A percentile compares a stretch with the other conserved stretches of the same genome.
phyloP scores from a whole-genome alignment of 2,888 invertebrate genomes.

The Chorisops tibialis region DNA sequence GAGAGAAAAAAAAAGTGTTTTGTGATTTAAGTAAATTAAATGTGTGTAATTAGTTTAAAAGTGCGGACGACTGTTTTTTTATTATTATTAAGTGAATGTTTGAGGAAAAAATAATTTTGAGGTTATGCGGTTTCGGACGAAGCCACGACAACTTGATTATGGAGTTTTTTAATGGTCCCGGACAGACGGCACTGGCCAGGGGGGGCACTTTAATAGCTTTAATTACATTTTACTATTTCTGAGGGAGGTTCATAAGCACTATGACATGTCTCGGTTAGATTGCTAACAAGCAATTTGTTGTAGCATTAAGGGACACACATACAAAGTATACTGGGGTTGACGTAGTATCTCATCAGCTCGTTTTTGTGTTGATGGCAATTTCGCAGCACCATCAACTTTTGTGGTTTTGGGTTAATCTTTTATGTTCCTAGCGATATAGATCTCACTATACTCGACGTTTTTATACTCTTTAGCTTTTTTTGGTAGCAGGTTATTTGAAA shows the following conservation, averaged over 20 bases:
- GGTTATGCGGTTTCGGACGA: neutral
- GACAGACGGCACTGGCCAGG: neutral
- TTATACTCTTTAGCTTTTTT: no score
- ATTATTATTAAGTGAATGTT: neutral
- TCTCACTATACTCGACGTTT: neutral
- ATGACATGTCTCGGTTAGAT: neutral
- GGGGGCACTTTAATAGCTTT: constrained; percentile 7
- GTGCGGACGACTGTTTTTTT: constrained; percentile 18
- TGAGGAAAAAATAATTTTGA: neutral
- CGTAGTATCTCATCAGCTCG: neutral
- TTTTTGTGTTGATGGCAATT: no score
- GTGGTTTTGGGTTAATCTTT: constrained; percentile 16
- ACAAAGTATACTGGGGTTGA: neutral
- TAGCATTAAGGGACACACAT: constrained; percentile 7
- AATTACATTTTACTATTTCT: constrained; percentile 15
- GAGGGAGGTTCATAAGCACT: neutral
- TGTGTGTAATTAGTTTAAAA: constrained; percentile 31
- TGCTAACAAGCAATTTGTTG: constrained; percentile 10
- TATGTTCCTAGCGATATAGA: constrained; percentile 6
- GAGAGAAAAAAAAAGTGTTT: neutral
- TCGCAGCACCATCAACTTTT: neutral
- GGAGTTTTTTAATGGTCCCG: neutral
- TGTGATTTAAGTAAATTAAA: constrained; percentile 29
- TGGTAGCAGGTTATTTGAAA: no score
- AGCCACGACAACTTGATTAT: neutral